These are phyloP conservation scores for Myotis myotis DNA, from an alignment of 2,797 vertebrate species.

Conservation along the genomic window DNA sequence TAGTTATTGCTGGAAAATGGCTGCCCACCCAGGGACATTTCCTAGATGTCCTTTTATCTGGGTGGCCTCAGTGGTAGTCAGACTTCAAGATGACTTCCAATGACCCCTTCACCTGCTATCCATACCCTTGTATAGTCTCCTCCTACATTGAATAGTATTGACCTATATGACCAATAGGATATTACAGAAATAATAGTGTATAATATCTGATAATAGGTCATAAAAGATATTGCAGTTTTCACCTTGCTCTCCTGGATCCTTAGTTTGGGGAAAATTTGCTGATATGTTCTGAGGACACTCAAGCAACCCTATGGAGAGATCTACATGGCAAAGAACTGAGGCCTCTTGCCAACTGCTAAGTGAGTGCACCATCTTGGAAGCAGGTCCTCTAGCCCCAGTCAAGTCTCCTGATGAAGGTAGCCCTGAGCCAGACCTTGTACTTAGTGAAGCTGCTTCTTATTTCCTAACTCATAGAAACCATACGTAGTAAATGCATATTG, in stretches of 20 bases:
- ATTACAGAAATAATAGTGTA: neutral
- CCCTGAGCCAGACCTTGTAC: neutral
- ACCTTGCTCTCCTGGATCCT: neutral
- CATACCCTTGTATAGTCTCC: neutral
- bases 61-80: neutral
- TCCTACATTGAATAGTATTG: neutral
- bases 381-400: neutral
- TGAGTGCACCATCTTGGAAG: neutral
- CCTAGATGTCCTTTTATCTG: neutral
- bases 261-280: neutral
- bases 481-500: neutral
- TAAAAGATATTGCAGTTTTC: neutral
- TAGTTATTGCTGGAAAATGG: neutral
- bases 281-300: neutral
- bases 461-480: neutral
- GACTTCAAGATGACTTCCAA: neutral
- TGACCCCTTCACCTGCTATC: neutral
- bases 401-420: neutral
- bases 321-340: neutral
- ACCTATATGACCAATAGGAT: neutral
- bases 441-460: neutral
- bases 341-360: neutral
- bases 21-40: neutral
- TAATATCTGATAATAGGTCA: neutral
- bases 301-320: neutral